Evolutionary conservation across 2,888 invertebrate genomes (phyloP).

Genomic region (Peribatodes rhomboidaria): DNA sequence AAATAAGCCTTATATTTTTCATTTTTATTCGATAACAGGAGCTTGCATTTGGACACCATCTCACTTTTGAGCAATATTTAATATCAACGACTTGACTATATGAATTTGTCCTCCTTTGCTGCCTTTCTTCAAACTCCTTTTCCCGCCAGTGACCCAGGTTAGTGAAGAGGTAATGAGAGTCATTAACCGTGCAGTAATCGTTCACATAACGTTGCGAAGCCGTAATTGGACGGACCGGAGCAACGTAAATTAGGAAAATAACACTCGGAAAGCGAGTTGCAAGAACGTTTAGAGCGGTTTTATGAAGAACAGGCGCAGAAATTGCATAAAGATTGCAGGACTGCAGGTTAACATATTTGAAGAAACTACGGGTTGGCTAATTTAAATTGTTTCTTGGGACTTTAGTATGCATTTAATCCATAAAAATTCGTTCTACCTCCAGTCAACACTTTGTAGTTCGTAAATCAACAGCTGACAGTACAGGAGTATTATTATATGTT

Average conservation of each 20-base stretch:
- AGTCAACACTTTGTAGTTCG: too few species aligned
- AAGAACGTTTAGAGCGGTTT: conserved; percentile 24
- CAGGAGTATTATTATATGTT: too few species aligned
- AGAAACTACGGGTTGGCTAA: background rate
- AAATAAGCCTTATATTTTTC: too few species aligned
- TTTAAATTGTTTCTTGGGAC: background rate
- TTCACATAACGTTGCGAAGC: conserved; percentile 33
- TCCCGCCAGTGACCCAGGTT: conserved; percentile 17
- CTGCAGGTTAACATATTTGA: conserved; percentile 18
- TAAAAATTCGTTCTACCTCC: background rate
- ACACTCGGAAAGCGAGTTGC: conserved; percentile 19
- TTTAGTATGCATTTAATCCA: background rate
- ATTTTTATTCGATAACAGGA: too few species aligned
- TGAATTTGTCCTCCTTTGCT: too few species aligned
- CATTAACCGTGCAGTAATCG: conserved; percentile 36
- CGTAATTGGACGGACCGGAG: conserved; percentile 28
- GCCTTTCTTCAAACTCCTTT: background rate
- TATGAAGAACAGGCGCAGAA: conserved; percentile 11
- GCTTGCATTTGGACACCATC: too few species aligned
- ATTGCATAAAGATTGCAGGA: conserved; percentile 19
- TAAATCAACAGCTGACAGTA: too few species aligned
- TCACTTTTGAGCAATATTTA: too few species aligned
- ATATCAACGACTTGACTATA: too few species aligned
- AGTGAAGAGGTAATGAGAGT: conserved; percentile 26
- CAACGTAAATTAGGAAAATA: conserved; percentile 40